Evolutionary conservation across 2,888 invertebrate genomes (phyloP).

Genomic region (Ophioninae sp.): DNA sequence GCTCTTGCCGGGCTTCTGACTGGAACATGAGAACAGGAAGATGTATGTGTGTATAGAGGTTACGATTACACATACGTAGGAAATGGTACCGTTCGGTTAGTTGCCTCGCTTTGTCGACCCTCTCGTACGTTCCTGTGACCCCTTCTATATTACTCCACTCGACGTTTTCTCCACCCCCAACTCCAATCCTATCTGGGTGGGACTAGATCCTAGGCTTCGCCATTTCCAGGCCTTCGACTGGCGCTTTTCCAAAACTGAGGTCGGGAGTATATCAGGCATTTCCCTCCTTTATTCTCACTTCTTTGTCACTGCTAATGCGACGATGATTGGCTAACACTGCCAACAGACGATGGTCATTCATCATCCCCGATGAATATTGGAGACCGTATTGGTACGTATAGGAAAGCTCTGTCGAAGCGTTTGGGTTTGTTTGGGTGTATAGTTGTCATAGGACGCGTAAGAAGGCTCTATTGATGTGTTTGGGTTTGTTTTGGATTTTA

Average conservation of each 20-base stretch:
- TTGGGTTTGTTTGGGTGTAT: no score
- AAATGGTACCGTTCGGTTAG: conserved; percentile 35
- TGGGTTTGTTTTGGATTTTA: no score
- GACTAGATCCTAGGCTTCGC: conserved; percentile 21
- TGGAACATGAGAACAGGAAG: conserved; percentile 32
- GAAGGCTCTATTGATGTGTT: no score
- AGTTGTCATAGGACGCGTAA: no score
- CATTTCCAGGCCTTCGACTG: conserved; percentile 38
- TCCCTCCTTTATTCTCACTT: conserved; percentile 17
- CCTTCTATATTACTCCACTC: conserved; percentile 50
- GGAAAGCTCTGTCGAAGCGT: no score
- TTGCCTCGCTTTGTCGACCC: conserved; percentile 54
- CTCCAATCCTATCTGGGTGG: conserved; percentile 23
- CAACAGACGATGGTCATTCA: conserved; percentile 36
- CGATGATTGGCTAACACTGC: conserved; percentile 59
- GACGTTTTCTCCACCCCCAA: conserved; percentile 24
- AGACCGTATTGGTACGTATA: not conserved
- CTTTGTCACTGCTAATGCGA: conserved; percentile 36
- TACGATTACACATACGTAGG: conserved; percentile 17
- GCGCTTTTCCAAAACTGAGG: conserved; percentile 55
- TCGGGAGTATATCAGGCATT: conserved; percentile 36
- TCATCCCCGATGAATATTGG: not conserved
- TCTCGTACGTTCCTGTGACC: conserved; percentile 48
- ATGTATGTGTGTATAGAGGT: not conserved
- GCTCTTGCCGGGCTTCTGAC: conserved; percentile 34